phyloP scores from a whole-genome alignment of 2,888 invertebrate species.

The Harmothoe impar region DNA sequence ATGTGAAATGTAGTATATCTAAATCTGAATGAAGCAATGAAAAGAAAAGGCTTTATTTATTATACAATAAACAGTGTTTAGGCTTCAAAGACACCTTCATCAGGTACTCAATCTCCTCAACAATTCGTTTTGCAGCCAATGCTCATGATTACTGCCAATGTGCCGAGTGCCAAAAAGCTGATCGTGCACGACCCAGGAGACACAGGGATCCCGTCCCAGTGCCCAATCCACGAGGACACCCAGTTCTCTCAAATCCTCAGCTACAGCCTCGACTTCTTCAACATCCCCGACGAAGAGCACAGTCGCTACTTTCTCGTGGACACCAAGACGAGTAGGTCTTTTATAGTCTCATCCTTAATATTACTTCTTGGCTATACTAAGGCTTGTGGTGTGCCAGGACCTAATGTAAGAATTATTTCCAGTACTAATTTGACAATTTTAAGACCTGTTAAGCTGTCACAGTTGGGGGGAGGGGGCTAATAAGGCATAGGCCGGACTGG shows the following conservation, averaged over 20 bases:
- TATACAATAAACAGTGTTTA: too few species aligned
- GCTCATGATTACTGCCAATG: constrained; percentile 97
- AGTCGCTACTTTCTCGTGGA: constrained; percentile 97
- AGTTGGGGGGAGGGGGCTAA: too few species aligned
- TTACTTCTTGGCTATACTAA: too few species aligned
- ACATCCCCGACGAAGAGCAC: constrained; percentile 94
- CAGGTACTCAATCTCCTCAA: too few species aligned
- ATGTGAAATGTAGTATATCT: too few species aligned
- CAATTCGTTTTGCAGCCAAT: constrained; percentile 89
- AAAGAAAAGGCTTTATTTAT: too few species aligned
- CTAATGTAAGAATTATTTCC: too few species aligned
- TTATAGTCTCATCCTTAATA: background rate
- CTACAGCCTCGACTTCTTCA: constrained; percentile 98
- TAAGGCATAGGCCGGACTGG: too few species aligned
- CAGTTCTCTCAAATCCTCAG: constrained; percentile 96
- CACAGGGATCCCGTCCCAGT: constrained; percentile 97
- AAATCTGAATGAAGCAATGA: too few species aligned
- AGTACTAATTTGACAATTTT: too few species aligned
- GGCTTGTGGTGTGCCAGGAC: too few species aligned
- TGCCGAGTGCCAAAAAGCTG: constrained; percentile 99
- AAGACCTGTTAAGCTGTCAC: background rate
- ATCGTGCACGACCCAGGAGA: constrained; percentile 96
- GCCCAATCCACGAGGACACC: constrained; percentile 97
- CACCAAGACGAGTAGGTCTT: constrained; percentile 94
- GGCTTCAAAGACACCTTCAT: too few species aligned